phyloP scores from a whole-genome alignment of 1,140 invertebrate species.

The Calephelis virginiensis region DNA sequence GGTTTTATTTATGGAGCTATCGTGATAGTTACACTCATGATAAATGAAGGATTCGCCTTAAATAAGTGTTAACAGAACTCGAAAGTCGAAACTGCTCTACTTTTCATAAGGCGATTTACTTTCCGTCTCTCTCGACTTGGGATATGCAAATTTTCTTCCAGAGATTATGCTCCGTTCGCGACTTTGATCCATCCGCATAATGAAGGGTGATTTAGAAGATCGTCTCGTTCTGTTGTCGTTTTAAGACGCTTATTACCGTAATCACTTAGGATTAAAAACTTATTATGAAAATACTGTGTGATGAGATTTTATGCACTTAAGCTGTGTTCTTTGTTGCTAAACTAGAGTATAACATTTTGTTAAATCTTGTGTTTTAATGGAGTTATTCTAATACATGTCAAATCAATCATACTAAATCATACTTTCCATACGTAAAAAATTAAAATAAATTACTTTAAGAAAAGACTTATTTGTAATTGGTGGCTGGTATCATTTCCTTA shows the following conservation, averaged over 20 bases:
- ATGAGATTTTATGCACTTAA: constrained; percentile 12
- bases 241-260: constrained; percentile 29
- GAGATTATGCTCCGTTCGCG: constrained; percentile 32
- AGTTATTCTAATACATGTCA: no score
- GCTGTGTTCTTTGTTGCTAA: no score
- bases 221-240: constrained; percentile 41
- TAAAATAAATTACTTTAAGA: no score
- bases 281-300: constrained; percentile 24
- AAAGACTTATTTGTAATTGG: no score
- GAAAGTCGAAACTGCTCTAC: constrained; percentile 27
- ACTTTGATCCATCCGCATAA: constrained; percentile 53
- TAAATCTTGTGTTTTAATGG: no score
- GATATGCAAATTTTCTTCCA: constrained; percentile 45
- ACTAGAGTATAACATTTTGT: no score
- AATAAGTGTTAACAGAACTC: constrained; percentile 25
- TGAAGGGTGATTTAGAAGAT: constrained; percentile 46
- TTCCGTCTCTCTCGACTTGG: constrained; percentile 27
- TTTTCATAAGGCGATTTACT: constrained; percentile 20
- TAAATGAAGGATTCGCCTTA: no score
- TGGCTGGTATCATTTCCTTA: no score
- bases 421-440: no score
- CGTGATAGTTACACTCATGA: no score
- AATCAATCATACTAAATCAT: no score
- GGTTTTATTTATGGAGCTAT: no score
- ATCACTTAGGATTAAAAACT: constrained; percentile 32